Percentiles rank a stretch among this genome's conserved stretches.
These are phyloP conservation scores for Apeltes quadracus DNA, from an alignment of 2,113 vertebrate species.

Conservation along the genomic window DNA sequence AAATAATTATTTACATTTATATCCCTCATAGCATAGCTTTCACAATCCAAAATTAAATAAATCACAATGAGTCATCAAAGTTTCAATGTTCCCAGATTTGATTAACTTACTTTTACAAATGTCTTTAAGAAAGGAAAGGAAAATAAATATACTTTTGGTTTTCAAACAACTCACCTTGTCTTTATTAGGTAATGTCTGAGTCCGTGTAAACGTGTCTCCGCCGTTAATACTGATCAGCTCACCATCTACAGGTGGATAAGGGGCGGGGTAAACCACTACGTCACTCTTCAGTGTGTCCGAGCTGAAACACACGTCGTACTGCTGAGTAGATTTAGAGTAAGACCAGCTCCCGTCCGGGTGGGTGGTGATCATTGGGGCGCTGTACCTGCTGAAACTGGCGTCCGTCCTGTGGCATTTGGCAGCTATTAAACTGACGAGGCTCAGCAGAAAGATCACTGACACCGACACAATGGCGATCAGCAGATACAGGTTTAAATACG, in stretches of 20 bases:
- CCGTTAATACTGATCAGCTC: conserved; percentile 75
- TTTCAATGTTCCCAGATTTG: background rate
- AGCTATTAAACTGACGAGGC: too few relatives aligned
- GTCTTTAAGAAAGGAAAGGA: background rate
- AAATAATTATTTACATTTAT: background rate
- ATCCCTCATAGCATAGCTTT: background rate
- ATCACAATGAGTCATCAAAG: background rate
- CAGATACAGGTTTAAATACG: too few relatives aligned
- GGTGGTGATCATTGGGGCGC: conserved; percentile 5
- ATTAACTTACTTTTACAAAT: background rate
- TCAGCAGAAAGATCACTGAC: too few relatives aligned
- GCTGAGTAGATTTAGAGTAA: conserved; percentile 68
- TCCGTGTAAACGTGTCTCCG: conserved; percentile 66
- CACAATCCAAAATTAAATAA: background rate
- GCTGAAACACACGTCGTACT: conserved; percentile 66
- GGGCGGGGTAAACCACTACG: conserved; percentile 63
- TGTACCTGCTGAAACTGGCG: conserved; percentile 40
- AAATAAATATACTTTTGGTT: too few relatives aligned
- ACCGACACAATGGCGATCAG: too few relatives aligned
- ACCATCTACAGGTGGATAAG: conserved; percentile 63
- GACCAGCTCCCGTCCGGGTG: conserved; percentile 61
- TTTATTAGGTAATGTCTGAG: conserved; percentile 68
- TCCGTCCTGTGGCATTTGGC: too few relatives aligned
- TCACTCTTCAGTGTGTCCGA: conserved; percentile 63
- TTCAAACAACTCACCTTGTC: conserved; percentile 64